These are phyloP conservation scores for Esox lucius DNA, from an alignment of 2,797 vertebrate genomes.

Conservation along the genomic window DNA sequence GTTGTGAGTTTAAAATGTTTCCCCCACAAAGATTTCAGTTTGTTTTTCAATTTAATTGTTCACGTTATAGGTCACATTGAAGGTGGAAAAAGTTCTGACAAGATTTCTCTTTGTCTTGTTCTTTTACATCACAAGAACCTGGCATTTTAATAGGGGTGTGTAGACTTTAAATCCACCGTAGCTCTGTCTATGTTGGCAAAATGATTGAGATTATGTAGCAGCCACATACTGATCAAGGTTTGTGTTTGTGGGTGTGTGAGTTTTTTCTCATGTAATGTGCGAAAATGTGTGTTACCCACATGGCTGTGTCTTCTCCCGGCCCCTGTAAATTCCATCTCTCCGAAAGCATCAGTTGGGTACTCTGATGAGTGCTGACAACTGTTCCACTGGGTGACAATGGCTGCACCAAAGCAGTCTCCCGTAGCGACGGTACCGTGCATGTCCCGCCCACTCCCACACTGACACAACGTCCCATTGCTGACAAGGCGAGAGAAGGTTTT, in stretches of 20 bases:
- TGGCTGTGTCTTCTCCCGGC: constrained; percentile 72
- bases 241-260: neutral
- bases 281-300: constrained; percentile 61
- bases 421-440: constrained; percentile 67
- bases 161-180: too few species aligned
- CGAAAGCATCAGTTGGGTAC: constrained; percentile 81
- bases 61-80: too few species aligned
- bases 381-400: constrained; percentile 78
- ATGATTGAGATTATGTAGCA: neutral
- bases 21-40: too few species aligned
- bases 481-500: constrained; percentile 7
- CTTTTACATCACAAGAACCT: too few species aligned
- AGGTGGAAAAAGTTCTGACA: too few species aligned
- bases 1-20: too few species aligned
- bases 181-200: too few species aligned
- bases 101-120: too few species aligned
- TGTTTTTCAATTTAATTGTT: too few species aligned
- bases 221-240: neutral
- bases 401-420: constrained; percentile 74
- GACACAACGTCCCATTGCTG: constrained; percentile 74
- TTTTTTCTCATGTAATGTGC: neutral
- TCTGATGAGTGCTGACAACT: constrained; percentile 78
- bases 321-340: constrained; percentile 80
- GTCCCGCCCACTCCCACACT: constrained; percentile 72
- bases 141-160: too few species aligned